These are phyloP conservation scores for Streblospio benedicti DNA, from an alignment of 1,140 invertebrate species.

Conservation along the genomic window DNA sequence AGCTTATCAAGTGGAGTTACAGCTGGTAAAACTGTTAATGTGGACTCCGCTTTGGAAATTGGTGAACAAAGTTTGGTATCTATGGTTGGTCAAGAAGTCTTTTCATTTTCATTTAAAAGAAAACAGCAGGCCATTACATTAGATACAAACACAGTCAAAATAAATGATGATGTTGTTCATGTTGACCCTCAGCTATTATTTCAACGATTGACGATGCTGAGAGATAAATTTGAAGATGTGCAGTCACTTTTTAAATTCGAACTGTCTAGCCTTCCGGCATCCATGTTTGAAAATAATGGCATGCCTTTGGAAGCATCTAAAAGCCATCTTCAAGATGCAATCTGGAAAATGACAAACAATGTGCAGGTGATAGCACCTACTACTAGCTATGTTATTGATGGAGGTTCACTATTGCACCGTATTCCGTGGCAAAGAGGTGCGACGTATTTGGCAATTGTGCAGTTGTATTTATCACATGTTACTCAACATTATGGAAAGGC, in stretches of 20 bases:
- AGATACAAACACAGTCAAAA: not conserved
- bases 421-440: not conserved
- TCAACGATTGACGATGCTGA: slow-evolving; percentile 6
- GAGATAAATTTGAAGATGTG: not conserved
- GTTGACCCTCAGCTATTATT: slow-evolving; percentile 8
- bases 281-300: slow-evolving; percentile 6
- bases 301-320: not conserved
- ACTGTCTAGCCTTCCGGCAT: slow-evolving; percentile 2
- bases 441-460: not conserved
- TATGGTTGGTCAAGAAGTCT: too few relatives aligned
- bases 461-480: not conserved
- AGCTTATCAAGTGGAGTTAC: too few relatives aligned
- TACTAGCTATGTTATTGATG: slow-evolving; percentile 19
- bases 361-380: too few relatives aligned
- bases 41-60: too few relatives aligned
- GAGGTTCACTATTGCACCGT: slow-evolving; percentile 10
- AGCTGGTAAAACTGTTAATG: too few relatives aligned
- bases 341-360: too few relatives aligned
- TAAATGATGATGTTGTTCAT: not conserved
- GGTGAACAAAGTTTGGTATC: too few relatives aligned
- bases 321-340: slow-evolving; percentile 5
- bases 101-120: not conserved
- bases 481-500: not conserved
- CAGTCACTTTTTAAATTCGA: not conserved
- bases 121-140: not conserved